These are phyloP conservation scores for Phrynocephalus guinanensis DNA, from an alignment of 2,797 vertebrate species.

Conservation along the genomic window DNA sequence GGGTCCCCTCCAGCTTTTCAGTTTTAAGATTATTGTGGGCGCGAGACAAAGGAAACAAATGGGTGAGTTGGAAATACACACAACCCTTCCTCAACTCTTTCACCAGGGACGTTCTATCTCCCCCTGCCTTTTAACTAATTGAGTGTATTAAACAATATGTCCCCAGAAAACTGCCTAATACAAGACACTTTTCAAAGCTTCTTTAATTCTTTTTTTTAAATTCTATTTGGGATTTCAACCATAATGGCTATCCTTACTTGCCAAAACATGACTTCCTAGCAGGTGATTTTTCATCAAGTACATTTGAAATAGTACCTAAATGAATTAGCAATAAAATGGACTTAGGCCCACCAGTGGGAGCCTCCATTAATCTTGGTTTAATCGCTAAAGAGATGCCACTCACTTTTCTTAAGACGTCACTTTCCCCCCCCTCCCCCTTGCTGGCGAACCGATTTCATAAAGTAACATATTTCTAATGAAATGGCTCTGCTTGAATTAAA, in stretches of 20 bases:
- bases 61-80: background rate
- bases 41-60: no score
- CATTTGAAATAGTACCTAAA: slow-evolving; percentile 98
- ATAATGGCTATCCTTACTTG: slow-evolving; percentile 93
- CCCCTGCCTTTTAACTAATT: slow-evolving; percentile 76
- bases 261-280: slow-evolving; percentile 97
- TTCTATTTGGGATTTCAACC: slow-evolving; percentile 90
- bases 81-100: slow-evolving; percentile 54
- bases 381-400: slow-evolving; percentile 99
- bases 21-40: no score
- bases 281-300: slow-evolving; percentile 94
- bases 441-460: slow-evolving; percentile 94
- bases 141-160: slow-evolving; percentile 78
- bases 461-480: slow-evolving; percentile 99
- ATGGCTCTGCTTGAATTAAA: slow-evolving; percentile 97
- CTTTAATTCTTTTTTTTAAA: slow-evolving; percentile 80
- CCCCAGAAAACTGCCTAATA: slow-evolving; percentile 74
- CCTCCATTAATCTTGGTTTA: slow-evolving; percentile 97
- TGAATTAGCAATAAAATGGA: slow-evolving; percentile 99
- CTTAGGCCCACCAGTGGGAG: slow-evolving; percentile 95
- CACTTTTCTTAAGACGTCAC: slow-evolving; percentile 97
- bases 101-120: slow-evolving; percentile 61
- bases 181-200: slow-evolving; percentile 83
- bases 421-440: slow-evolving; percentile 94
- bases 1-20: no score